Evolutionary conservation across 2,797 vertebrate genomes (phyloP).

Genomic region (Karalla daura): DNA sequence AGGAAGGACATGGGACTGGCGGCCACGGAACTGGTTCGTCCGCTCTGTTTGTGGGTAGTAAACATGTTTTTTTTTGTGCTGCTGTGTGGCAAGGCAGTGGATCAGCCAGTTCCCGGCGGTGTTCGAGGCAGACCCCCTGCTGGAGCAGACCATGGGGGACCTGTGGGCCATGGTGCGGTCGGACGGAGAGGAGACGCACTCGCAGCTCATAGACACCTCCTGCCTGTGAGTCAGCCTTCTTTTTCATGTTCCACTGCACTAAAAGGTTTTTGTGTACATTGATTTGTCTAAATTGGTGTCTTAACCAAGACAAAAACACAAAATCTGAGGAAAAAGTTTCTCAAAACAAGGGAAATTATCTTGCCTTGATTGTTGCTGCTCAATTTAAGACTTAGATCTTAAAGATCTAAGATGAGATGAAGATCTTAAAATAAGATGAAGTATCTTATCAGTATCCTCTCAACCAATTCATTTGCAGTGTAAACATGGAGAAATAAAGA

Average conservation of each 20-base stretch:
- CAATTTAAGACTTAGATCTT: too few relatives aligned
- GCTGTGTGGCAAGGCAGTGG: conserved; percentile 86
- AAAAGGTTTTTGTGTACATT: conserved; percentile 19
- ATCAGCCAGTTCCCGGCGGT: conserved; percentile 85
- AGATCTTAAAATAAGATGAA: too few relatives aligned
- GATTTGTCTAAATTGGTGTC: too few relatives aligned
- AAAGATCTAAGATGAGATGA: too few relatives aligned
- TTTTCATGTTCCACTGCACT: not conserved
- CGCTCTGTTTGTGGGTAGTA: conserved; percentile 53
- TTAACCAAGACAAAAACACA: too few relatives aligned
- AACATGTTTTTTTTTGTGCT: conserved; percentile 66
- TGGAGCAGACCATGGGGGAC: conserved; percentile 88
- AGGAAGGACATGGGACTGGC: conserved; percentile 43
- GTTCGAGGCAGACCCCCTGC: conserved; percentile 85
- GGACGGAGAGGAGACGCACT: conserved; percentile 78
- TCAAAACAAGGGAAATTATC: too few relatives aligned
- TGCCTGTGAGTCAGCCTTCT: conserved; percentile 83
- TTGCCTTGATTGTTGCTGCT: too few relatives aligned
- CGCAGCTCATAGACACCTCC: conserved; percentile 81
- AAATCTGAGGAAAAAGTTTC: too few relatives aligned
- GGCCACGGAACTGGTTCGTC: conserved; percentile 42
- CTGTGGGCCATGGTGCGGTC: conserved; percentile 87
- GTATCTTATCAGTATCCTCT: too few relatives aligned
- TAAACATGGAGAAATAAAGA: too few relatives aligned
- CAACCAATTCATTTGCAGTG: too few relatives aligned